phyloP scores from a whole-genome alignment of 2,888 invertebrate species.

The Scaptomyza flava region DNA sequence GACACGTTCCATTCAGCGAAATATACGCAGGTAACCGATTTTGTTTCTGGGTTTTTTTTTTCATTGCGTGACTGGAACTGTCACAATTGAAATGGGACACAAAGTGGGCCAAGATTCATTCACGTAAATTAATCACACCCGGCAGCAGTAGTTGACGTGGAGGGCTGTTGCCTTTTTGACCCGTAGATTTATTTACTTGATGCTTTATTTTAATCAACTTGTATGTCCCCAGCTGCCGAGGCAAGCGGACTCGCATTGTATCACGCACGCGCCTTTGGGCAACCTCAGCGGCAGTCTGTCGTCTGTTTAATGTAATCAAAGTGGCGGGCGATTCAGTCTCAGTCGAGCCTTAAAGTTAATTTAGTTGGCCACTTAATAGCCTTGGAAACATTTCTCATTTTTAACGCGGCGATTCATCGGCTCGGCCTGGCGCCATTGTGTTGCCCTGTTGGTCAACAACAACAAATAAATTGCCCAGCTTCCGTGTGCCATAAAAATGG shows the following conservation, averaged over 20 bases:
- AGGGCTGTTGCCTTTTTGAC: slow-evolving; percentile 33
- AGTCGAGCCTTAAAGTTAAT: slow-evolving; percentile 72
- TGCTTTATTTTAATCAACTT: slow-evolving; percentile 79
- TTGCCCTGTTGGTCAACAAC: slow-evolving; percentile 47
- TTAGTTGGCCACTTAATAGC: slow-evolving; percentile 80
- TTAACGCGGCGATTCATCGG: slow-evolving; percentile 19
- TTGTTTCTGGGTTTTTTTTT: slow-evolving; percentile 1
- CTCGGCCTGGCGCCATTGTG: slow-evolving; percentile 50
- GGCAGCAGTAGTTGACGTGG: slow-evolving; percentile 30
- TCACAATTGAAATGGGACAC: slow-evolving; percentile 24
- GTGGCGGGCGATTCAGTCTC: slow-evolving; percentile 43
- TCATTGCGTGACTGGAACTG: slow-evolving; percentile 35
- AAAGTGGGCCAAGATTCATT: slow-evolving; percentile 54
- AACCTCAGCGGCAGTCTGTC: slow-evolving; percentile 12
- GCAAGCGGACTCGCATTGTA: slow-evolving; percentile 59
- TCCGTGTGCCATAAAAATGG: slow-evolving; percentile 61
- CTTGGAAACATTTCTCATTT: slow-evolving; percentile 77
- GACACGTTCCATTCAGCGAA: slow-evolving; percentile 93
- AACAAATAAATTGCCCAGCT: slow-evolving; percentile 69
- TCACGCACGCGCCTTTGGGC: slow-evolving; percentile 53
- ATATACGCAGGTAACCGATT: slow-evolving; percentile 89
- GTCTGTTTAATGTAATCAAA: slow-evolving; percentile 74
- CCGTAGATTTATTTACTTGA: slow-evolving; percentile 76
- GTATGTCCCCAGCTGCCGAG: slow-evolving; percentile 49
- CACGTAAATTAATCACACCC: slow-evolving; percentile 73